These are phyloP conservation scores for Halocynthia aurantium DNA, from an alignment of 23 tunicate species.

Conservation along the genomic window DNA sequence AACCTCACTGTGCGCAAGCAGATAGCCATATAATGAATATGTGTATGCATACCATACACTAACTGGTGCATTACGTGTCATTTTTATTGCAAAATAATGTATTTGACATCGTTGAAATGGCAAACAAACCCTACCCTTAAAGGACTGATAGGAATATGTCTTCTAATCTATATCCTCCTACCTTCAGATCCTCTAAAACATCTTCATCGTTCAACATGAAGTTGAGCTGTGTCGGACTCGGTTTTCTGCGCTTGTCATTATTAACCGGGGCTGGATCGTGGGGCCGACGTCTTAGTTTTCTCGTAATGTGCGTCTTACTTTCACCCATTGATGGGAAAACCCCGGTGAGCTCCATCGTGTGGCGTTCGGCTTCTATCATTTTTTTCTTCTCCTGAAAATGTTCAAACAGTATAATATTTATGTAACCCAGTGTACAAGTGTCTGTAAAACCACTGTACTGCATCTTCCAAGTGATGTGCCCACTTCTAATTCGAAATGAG, in stretches of 20 bases:
- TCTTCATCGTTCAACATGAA: constrained; percentile 63
- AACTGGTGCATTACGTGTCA: no score
- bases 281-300: constrained; percentile 66
- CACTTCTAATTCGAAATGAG: no score
- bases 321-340: constrained; percentile 52
- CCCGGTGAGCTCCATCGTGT: constrained; percentile 73
- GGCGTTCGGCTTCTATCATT: constrained; percentile 68
- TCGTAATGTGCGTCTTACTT: constrained; percentile 52
- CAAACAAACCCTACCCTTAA: not conserved
- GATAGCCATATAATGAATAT: not conserved
- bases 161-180: not conserved
- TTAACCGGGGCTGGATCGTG: constrained; percentile 81
- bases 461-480: no score
- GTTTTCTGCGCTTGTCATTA: constrained; percentile 72
- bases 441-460: no score
- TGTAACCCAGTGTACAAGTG: no score
- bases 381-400: constrained; percentile 68
- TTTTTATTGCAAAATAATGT: no score
- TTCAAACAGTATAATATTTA: no score
- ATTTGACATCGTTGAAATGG: no score
- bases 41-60: no score
- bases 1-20: no score
- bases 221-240: constrained; percentile 75
- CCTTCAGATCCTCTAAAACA: constrained; percentile 63
- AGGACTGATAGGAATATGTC: no score